Conservation (phyloP, 1,140 invertebrate genomes). For the Bemisia tabaci region DNA sequence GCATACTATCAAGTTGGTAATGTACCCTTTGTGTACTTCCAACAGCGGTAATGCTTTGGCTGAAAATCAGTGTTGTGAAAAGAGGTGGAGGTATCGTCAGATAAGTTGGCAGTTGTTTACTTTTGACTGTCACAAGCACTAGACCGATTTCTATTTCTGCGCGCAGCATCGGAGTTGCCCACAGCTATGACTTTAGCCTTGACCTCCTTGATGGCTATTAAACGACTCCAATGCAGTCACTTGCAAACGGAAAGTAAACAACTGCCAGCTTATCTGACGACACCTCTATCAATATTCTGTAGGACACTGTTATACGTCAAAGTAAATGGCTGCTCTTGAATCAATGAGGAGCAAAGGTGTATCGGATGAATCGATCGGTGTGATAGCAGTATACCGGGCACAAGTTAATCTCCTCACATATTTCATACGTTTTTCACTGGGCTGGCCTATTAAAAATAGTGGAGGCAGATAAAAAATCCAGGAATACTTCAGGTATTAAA, state of each 20-base stretch:
- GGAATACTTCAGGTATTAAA: constrained; percentile 22
- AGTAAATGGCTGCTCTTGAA: background rate
- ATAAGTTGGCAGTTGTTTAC: too few species aligned
- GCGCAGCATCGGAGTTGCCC: too few species aligned
- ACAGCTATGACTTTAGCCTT: too few species aligned
- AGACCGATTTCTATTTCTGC: constrained; percentile 3
- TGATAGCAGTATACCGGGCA: constrained; percentile 77
- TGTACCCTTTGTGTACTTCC: constrained; percentile 6
- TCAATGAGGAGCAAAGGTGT: background rate
- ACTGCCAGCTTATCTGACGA: too few species aligned
- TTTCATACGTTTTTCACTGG: constrained; percentile 76
- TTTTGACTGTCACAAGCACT: too few species aligned
- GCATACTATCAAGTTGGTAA: constrained; percentile 9
- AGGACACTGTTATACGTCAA: too few species aligned
- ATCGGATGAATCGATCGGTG: constrained; percentile 43
- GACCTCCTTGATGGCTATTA: too few species aligned
- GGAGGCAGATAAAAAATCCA: constrained; percentile 27
- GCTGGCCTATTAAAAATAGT: constrained; percentile 58
- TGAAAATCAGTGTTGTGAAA: constrained; percentile 6
- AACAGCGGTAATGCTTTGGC: constrained; percentile 2
- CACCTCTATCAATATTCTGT: too few species aligned
- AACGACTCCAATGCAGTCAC: too few species aligned
- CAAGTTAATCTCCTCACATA: constrained; percentile 71
- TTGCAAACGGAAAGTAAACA: too few species aligned
- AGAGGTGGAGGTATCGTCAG: background rate